phyloP scores from a whole-genome alignment of 1,140 invertebrate genomes.

The Drosophila pachea region DNA sequence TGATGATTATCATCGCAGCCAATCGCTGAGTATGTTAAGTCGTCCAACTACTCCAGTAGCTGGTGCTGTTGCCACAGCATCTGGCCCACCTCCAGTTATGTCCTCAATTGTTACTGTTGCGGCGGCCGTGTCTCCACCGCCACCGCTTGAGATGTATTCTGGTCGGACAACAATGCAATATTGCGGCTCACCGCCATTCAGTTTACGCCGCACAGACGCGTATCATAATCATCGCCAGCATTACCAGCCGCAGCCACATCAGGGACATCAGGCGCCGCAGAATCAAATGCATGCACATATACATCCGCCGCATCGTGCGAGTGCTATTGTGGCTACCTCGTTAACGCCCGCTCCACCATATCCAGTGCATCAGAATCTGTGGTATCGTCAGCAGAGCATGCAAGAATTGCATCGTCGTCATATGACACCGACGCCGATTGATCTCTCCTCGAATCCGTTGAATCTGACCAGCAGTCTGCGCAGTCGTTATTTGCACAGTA shows the following conservation, averaged over 20 bases:
- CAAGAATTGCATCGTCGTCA: slow-evolving; percentile 80
- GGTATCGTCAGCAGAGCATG: slow-evolving; percentile 86
- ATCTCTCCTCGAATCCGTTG: slow-evolving; percentile 72
- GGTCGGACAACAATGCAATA: slow-evolving; percentile 62
- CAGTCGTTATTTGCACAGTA: slow-evolving; percentile 63
- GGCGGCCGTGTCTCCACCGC: slow-evolving; percentile 58
- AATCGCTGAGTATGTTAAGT: slow-evolving; percentile 25
- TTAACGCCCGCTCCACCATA: slow-evolving; percentile 81
- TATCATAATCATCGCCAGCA: slow-evolving; percentile 72
- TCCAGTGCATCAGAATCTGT: slow-evolving; percentile 86
- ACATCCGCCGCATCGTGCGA: slow-evolving; percentile 64
- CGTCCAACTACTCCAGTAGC: slow-evolving; percentile 22
- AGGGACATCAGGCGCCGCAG: slow-evolving; percentile 67
- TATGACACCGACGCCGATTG: slow-evolving; percentile 75
- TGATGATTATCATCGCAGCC: slow-evolving; percentile 29
- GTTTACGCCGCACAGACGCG: slow-evolving; percentile 56
- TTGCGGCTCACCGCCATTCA: slow-evolving; percentile 62
- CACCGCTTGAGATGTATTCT: slow-evolving; percentile 68
- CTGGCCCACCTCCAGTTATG: slow-evolving; percentile 42
- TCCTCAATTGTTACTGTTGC: slow-evolving; percentile 49
- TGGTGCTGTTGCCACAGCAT: slow-evolving; percentile 24
- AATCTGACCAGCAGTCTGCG: slow-evolving; percentile 66
- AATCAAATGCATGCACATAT: slow-evolving; percentile 73
- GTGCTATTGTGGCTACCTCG: slow-evolving; percentile 62
- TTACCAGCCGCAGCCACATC: slow-evolving; percentile 71